Evolutionary conservation across 2,888 invertebrate genomes (phyloP), one percentile per base, ranked within the genome.

Genomic region (Oeneis ivallda): DNA sequence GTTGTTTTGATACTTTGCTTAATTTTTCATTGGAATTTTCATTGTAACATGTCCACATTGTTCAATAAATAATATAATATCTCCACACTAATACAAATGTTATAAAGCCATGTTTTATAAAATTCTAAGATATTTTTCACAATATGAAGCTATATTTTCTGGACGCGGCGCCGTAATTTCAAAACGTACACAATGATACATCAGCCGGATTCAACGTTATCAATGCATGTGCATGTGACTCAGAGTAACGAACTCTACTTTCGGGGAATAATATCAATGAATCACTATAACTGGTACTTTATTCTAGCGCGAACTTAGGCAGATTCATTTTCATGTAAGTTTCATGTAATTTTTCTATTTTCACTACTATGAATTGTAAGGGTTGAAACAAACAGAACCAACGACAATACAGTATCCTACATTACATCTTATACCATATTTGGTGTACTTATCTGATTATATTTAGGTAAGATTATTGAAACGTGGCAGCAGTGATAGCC

Each of bases 201-300:
- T 9, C 17, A 47, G 47, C 47, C 47, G 9, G 47, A 47, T 47
- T 47, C 2, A 15, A 17, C 17, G 15, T 45, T 15, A 45, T 45
- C 45, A 45, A 45, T 47, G 47, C 47, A 47, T 47, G 17, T 47
- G 15, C 9, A 17, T 47, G 47, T 15, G 15, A 15, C 9, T 47
- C 17, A 47, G 17, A 47, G 47, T 7, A 17, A 17, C 9, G 17
- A 47, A 47, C 17, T 17, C 47, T 17, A 9, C 9, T 47, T 47
- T 47, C 47, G 15, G 47, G 17, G 9, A 7, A 15, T 47, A 47
- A 47, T 47, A 47, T 9, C 47, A 47, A 17, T 47, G 47, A 47
- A 47, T 47, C 47, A 17, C 47, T 47, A 17, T 47, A 47, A 47
- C 47, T 47, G 47, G 17, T 15, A 47, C 47, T 47, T 47, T 47